Percentiles rank a stretch among this genome's conserved stretches.
Conservation (phyloP, 2,888 invertebrate species). For the Agelastica alni region DNA sequence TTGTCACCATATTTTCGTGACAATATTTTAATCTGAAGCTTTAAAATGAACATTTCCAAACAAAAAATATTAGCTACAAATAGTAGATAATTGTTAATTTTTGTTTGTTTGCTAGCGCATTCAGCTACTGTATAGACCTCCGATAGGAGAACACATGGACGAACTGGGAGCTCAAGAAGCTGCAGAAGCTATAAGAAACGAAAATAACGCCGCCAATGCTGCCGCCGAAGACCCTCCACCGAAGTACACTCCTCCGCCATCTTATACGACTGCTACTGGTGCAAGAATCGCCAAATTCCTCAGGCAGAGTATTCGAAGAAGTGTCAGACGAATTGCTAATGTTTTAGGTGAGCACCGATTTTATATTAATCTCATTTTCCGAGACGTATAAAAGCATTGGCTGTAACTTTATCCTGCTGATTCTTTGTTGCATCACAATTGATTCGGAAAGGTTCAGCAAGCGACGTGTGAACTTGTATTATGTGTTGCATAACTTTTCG, state of each 20-base stretch:
- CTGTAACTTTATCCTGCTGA: too few species aligned
- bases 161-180: constrained; percentile 53
- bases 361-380: too few species aligned
- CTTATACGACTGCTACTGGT: constrained; percentile 90
- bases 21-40: too few species aligned
- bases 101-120: constrained; percentile 67
- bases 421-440: too few species aligned
- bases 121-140: constrained; percentile 81
- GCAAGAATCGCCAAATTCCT: constrained; percentile 76
- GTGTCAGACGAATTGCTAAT: constrained; percentile 70
- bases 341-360: constrained; percentile 61
- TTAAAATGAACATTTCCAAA: too few species aligned
- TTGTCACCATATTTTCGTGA: too few species aligned
- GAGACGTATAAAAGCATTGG: too few species aligned
- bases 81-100: background rate
- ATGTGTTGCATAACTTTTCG: too few species aligned
- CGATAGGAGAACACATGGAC: constrained; percentile 59
- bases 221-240: constrained; percentile 79
- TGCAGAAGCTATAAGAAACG: constrained; percentile 43
- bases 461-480: too few species aligned
- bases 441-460: too few species aligned
- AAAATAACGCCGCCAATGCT: constrained; percentile 37
- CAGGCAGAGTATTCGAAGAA: constrained; percentile 77
- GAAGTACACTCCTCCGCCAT: constrained; percentile 92
- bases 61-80: background rate